Evolutionary conservation across 2,113 vertebrate genomes (phyloP).

Genomic region (Hippocampus barbouri): DNA sequence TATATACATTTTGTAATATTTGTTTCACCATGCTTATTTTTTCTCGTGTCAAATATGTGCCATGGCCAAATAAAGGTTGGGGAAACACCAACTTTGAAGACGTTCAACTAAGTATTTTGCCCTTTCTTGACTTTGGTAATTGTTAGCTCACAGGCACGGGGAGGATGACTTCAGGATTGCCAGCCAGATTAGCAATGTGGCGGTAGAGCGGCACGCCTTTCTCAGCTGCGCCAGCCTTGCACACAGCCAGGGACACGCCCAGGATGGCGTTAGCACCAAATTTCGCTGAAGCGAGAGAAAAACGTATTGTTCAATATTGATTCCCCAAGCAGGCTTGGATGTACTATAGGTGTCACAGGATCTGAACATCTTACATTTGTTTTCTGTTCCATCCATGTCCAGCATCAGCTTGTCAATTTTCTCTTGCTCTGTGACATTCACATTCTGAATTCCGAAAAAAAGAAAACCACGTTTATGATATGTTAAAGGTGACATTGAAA

Average conservation of each 20-base stretch:
- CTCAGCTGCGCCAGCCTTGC: constrained; percentile 96
- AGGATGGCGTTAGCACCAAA: constrained; percentile 97
- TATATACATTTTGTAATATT: too few species aligned
- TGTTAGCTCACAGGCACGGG: constrained; percentile 86
- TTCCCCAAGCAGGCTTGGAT: background rate
- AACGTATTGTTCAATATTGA: constrained; percentile 1
- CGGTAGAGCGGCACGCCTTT: constrained; percentile 94
- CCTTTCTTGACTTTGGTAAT: background rate
- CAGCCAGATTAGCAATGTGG: constrained; percentile 93
- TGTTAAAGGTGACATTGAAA: background rate
- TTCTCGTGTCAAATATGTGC: too few species aligned
- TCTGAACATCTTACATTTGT: constrained; percentile 85
- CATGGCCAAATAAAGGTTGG: background rate
- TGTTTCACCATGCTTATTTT: too few species aligned
- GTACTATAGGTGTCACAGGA: too few species aligned
- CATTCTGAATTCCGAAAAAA: constrained; percentile 65
- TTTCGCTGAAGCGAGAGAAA: constrained; percentile 76
- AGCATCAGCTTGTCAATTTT: constrained; percentile 96
- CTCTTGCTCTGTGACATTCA: constrained; percentile 87
- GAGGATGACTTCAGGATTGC: constrained; percentile 88
- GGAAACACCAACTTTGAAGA: background rate
- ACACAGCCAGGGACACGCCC: constrained; percentile 94
- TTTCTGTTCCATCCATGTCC: constrained; percentile 97
- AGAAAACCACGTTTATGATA: background rate
- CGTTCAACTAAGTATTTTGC: constrained; percentile 8